These are phyloP conservation scores for Nemurella pictetii DNA, from an alignment of 2,888 invertebrate genomes.

Conservation along the genomic window DNA sequence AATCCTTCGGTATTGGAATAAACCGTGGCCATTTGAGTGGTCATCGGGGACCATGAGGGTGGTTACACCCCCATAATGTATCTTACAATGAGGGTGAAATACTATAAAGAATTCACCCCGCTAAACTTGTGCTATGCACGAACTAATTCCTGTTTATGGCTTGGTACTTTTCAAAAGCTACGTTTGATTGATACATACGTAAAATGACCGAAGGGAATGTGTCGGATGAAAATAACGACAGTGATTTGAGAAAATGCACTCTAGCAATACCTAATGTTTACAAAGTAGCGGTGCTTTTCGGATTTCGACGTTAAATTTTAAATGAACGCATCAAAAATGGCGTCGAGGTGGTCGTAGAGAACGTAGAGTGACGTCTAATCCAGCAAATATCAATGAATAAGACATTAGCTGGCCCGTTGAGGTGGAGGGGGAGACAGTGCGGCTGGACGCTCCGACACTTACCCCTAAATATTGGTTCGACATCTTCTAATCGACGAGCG, in stretches of 20 bases:
- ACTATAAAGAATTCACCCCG: constrained; percentile 12
- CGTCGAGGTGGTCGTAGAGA: too few relatives aligned
- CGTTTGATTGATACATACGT: constrained; percentile 26
- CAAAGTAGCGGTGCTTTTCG: background rate
- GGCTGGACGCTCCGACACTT: background rate
- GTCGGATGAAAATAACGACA: constrained; percentile 17
- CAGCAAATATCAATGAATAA: background rate
- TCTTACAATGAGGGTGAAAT: constrained; percentile 17
- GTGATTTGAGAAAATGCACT: background rate
- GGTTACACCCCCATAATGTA: constrained; percentile 17
- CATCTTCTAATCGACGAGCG: background rate
- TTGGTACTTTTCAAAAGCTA: constrained; percentile 22
- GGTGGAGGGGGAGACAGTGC: background rate
- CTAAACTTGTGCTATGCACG: constrained; percentile 1
- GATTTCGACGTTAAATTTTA: background rate
- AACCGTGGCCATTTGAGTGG: constrained; percentile 31
- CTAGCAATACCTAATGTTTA: background rate
- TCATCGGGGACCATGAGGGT: constrained; percentile 28
- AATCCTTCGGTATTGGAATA: constrained; percentile 28
- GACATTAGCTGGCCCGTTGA: background rate
- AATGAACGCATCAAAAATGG: background rate
- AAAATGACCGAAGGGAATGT: constrained; percentile 24
- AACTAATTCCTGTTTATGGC: constrained; percentile 31
- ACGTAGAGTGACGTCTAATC: too few relatives aligned
- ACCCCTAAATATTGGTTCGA: background rate